A percentile compares a stretch with the other conserved stretches of the same genome.
Conservation (phyloP, 2,888 invertebrate genomes). For the Ectropis crepuscularia region DNA sequence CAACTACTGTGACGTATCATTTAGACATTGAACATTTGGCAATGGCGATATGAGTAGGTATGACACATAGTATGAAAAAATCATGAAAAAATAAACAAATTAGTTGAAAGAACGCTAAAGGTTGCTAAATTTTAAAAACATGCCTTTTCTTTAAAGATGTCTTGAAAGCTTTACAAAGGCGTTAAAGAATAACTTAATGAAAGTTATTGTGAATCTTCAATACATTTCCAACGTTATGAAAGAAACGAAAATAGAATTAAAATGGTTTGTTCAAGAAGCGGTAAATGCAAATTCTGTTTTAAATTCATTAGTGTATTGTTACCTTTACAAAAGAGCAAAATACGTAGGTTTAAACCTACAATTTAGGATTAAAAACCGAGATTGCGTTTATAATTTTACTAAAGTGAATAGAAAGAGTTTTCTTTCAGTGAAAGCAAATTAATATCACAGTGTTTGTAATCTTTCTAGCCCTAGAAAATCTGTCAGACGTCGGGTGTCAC, state of each 20-base stretch:
- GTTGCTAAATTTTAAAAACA: constrained; percentile 7
- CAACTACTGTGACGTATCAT: constrained; percentile 1
- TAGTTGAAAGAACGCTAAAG: constrained; percentile 13
- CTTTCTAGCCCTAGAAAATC: constrained; percentile 9
- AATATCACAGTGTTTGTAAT: constrained; percentile 3
- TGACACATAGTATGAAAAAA: constrained; percentile 5
- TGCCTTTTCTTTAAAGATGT: constrained; percentile 15
- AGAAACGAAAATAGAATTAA: constrained; percentile 37
- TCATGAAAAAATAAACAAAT: constrained; percentile 13
- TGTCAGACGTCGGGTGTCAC: constrained; percentile 16
- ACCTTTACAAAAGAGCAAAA: constrained; percentile 27
- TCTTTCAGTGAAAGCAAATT: not conserved
- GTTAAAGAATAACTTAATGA: constrained; percentile 25
- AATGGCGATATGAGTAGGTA: not conserved
- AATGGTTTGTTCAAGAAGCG: constrained; percentile 29
- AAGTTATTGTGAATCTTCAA: constrained; percentile 33
- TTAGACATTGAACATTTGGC: constrained; percentile 12
- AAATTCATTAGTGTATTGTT: constrained; percentile 40
- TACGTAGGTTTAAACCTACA: constrained; percentile 15
- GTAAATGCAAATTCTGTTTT: constrained; percentile 39
- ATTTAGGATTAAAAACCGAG: constrained; percentile 6
- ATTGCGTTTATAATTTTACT: constrained; percentile 14
- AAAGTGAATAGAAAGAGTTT: too few relatives aligned
- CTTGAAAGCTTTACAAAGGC: constrained; percentile 25
- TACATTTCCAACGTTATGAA: constrained; percentile 35